A percentile compares a stretch with the other conserved stretches of the same genome.
phyloP scores from a whole-genome alignment of 2,113 vertebrate species.

The Mesoclemmys tuberculata region DNA sequence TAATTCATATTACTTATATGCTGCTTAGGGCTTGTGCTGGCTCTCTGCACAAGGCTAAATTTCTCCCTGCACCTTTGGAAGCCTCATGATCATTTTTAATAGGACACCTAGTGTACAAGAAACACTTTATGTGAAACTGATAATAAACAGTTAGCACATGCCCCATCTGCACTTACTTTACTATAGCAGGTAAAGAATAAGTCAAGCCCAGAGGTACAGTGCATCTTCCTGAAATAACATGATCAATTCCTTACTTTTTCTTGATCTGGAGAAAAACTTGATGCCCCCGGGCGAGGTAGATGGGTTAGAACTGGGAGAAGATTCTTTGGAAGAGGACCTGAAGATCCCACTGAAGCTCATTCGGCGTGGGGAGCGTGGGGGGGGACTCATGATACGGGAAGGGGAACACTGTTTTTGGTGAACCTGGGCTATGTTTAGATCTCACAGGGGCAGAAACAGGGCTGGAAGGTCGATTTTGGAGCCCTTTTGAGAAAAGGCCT shows the following conservation, averaged over 20 bases:
- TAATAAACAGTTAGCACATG: constrained; percentile 42
- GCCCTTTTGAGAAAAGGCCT: constrained; percentile 85
- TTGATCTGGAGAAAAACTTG: constrained; percentile 91
- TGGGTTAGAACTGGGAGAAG: constrained; percentile 81
- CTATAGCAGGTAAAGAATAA: constrained; percentile 63
- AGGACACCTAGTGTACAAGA: not conserved
- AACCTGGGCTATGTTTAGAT: constrained; percentile 84
- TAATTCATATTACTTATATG: not conserved
- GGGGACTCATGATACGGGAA: constrained; percentile 89
- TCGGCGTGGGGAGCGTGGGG: constrained; percentile 88
- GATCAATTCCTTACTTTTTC: constrained; percentile 87
- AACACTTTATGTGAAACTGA: constrained; percentile 18
- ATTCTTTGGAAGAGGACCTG: constrained; percentile 90
- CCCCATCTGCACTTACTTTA: constrained; percentile 68
- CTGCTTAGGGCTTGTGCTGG: not conserved
- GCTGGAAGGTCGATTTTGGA: constrained; percentile 86
- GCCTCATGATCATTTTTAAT: not conserved
- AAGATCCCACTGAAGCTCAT: constrained; percentile 96
- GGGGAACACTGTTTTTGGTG: constrained; percentile 89
- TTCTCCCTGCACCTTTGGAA: not conserved
- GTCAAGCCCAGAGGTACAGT: constrained; percentile 62
- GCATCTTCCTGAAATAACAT: constrained; percentile 72
- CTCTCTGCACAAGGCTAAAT: not conserved
- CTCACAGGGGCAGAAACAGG: constrained; percentile 87
- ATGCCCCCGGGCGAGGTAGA: constrained; percentile 89